A percentile compares a stretch with the other conserved stretches of the same genome.
These are phyloP conservation scores for Erethizon dorsatum DNA, from an alignment of 2,797 vertebrate genomes.

Conservation along the genomic window DNA sequence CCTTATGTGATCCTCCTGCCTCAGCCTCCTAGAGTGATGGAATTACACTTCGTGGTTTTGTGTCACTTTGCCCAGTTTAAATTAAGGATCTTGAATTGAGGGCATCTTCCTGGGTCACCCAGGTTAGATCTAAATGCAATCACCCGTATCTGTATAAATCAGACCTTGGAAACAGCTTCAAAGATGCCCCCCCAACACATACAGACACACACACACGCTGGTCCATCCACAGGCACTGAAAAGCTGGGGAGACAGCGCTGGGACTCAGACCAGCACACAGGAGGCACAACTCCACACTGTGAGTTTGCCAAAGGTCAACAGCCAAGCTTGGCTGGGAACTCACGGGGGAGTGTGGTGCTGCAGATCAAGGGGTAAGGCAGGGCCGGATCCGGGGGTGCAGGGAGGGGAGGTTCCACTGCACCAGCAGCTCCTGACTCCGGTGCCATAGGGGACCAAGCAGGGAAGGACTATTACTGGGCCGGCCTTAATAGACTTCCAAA, in stretches of 20 bases:
- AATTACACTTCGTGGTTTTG: background rate
- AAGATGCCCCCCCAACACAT: too few relatives aligned
- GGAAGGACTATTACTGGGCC: background rate
- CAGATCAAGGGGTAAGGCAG: background rate
- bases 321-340: background rate
- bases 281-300: background rate
- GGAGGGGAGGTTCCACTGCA: background rate
- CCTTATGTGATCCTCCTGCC: background rate
- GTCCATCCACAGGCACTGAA: too few relatives aligned
- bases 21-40: background rate
- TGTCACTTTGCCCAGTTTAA: background rate
- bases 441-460: background rate
- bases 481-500: background rate
- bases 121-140: background rate
- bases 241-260: background rate
- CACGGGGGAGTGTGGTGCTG: background rate
- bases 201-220: background rate
- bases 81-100: background rate
- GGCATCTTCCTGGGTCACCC: background rate
- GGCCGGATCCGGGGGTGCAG: background rate
- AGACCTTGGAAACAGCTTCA: background rate
- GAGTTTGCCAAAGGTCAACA: background rate
- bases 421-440: background rate
- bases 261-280: background rate
- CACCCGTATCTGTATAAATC: background rate